Evolutionary conservation across 1,140 invertebrate genomes (phyloP).

Genomic region (Episyrphus balteatus): DNA sequence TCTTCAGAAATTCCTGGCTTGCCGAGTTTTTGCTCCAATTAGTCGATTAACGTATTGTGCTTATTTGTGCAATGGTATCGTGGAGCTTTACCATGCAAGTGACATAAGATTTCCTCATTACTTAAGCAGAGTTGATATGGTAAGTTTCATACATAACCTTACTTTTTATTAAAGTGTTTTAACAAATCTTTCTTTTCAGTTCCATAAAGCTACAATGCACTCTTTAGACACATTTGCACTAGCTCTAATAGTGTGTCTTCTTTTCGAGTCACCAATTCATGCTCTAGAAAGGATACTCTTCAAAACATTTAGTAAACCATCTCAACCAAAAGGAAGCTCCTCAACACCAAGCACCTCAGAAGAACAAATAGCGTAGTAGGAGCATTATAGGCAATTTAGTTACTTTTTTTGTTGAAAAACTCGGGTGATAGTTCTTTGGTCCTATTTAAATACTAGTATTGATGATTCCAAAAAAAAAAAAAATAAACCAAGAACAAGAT

Average conservation of each 20-base stretch:
- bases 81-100: constrained; percentile 49
- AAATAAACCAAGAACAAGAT: not conserved
- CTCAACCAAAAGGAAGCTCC: constrained; percentile 2
- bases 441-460: not conserved
- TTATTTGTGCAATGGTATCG: constrained; percentile 53
- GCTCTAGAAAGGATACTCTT: constrained; percentile 54
- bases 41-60: constrained; percentile 54
- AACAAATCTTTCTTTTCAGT: constrained; percentile 34
- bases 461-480: not conserved
- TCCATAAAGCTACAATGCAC: constrained; percentile 43
- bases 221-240: constrained; percentile 47
- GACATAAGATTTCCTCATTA: constrained; percentile 43
- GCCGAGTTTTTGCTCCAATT: constrained; percentile 47
- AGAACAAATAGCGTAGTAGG: constrained; percentile 7
- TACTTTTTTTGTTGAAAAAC: not conserved
- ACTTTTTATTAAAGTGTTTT: not conserved
- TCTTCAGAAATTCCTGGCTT: constrained; percentile 44
- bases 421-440: not conserved
- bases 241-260: constrained; percentile 49
- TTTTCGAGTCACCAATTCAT: constrained; percentile 59
- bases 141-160: constrained; percentile 21
- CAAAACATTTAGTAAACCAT: not conserved
- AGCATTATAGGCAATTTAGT: not conserved
- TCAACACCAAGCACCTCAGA: constrained; percentile 12
- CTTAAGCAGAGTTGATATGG: constrained; percentile 40